Evolutionary conservation across 30 jellyfish, hydroid and myxozoan genomes (phyloP), one percentile per base, ranked within the genome.

Genomic region (Rhopilema esculentum): DNA sequence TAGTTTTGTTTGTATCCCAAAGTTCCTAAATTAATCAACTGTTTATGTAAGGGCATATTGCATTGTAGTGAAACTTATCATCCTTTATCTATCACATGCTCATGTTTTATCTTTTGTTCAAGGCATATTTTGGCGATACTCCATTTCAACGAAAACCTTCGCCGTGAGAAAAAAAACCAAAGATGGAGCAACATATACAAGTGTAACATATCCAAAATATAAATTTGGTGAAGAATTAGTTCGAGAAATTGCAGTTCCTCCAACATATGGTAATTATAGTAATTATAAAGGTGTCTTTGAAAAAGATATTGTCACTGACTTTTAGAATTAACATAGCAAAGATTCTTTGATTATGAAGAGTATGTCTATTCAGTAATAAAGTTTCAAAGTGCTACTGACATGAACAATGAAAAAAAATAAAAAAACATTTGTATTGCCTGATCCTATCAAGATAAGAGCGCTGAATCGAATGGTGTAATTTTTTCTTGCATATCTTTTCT

Each of bases 221-320:
- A 81, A 81, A 25, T 17, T 32, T 70, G 91, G 91, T 19, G 91
- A 81, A 65, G 91, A 81, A 66, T 80, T 30, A 16, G 91, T 81
- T 22, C 69, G 67, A 8, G 91, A 81, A 49, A 50, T 70, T n/a
- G 72, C 86, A 23, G 86, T 75, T 49, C 86, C 86, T n/a, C 86
- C 86, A 49, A 75, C 86, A 19, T 75, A 75, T 75, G 71, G 86
- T 75, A 49, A 40, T 40, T 40, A 40, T 40, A 40, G 57, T 40
- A 40, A 6, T 40, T 40, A 40, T 40, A 40, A 40, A 40, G 57
- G 57, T 40, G 57, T 40, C 57, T 40, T 40, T 40, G 57, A 40
- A 40, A 40, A 40, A 40, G 57, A 40, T 40, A 40, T 40, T 40
- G 57, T 40, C 57, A 40, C 57, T 6, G 57, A 40, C 57, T 40